Conservation (phyloP, 2,113 vertebrate genomes). For the Grammomys surdaster region DNA sequence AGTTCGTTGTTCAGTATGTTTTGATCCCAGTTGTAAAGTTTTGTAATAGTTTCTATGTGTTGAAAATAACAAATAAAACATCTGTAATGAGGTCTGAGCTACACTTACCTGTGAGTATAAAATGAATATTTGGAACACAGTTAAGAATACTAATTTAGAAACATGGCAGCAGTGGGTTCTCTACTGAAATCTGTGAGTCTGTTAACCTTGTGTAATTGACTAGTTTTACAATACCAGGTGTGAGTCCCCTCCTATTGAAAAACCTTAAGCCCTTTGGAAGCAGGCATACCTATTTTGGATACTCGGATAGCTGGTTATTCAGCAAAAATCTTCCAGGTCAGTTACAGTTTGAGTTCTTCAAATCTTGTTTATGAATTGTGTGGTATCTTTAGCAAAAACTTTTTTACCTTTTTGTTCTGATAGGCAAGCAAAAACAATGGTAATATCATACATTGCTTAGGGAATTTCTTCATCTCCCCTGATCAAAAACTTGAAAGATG, state of each 20-base stretch:
- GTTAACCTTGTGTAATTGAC: not conserved
- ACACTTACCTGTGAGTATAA: not conserved
- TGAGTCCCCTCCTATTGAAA: not conserved
- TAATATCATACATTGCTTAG: not conserved
- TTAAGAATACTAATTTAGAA: not conserved
- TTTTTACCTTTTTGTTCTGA: not conserved
- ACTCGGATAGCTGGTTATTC: not conserved
- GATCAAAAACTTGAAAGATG: not conserved
- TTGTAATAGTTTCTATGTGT: not conserved
- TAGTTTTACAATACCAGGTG: not conserved
- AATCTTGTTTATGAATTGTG: not conserved
- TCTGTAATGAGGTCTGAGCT: not conserved
- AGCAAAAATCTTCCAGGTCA: not conserved
- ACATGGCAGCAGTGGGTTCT: not conserved
- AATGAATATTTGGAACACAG: not conserved
- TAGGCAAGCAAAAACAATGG: not conserved
- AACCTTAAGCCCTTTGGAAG: not conserved
- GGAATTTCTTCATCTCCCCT: not conserved
- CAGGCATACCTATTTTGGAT: not conserved
- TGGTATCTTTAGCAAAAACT: not conserved
- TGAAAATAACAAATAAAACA: not conserved
- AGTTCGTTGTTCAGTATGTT: not conserved
- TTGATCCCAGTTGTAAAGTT: not conserved
- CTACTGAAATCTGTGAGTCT: not conserved
- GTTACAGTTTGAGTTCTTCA: not conserved